These are phyloP conservation scores for Corythornis leucogaster DNA, from an alignment of 2,797 vertebrate genomes.

Conservation along the genomic window DNA sequence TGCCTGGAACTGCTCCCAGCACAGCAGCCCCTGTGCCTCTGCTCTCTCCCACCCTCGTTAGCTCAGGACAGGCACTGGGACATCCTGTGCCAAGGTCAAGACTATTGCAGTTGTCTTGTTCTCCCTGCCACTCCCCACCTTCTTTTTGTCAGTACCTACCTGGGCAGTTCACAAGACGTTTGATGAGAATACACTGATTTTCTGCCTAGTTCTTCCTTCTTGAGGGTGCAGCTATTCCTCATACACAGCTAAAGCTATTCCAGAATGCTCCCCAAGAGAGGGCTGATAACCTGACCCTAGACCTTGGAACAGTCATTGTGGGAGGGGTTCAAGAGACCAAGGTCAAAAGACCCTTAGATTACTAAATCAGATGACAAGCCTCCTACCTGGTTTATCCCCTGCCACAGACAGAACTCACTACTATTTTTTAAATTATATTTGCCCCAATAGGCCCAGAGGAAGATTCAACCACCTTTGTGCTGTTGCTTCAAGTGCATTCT, in stretches of 20 bases:
- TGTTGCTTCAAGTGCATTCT: neutral
- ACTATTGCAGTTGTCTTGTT: neutral
- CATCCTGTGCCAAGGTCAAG: neutral
- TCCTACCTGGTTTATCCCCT: neutral
- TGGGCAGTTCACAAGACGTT: neutral
- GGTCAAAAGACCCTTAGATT: too few species aligned
- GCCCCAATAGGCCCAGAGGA: neutral
- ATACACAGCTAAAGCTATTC: neutral
- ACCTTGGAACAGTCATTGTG: neutral
- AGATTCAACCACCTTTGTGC: neutral
- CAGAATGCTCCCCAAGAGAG: fast-evolving
- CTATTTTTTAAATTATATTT: neutral
- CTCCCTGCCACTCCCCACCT: neutral
- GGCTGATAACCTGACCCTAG: neutral
- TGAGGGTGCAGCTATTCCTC: neutral
- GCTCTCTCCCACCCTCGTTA: neutral
- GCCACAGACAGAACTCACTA: neutral
- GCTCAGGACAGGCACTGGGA: neutral
- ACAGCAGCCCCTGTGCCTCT: neutral
- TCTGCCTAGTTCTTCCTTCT: neutral
- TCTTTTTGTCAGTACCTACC: neutral
- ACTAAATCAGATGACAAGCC: neutral
- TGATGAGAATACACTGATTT: neutral
- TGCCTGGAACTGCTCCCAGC: neutral
- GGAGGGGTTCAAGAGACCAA: neutral